Evolutionary conservation across 2,113 vertebrate species (phyloP), one percentile per base, ranked within the genome.

Genomic region (Xiphias gladius): DNA sequence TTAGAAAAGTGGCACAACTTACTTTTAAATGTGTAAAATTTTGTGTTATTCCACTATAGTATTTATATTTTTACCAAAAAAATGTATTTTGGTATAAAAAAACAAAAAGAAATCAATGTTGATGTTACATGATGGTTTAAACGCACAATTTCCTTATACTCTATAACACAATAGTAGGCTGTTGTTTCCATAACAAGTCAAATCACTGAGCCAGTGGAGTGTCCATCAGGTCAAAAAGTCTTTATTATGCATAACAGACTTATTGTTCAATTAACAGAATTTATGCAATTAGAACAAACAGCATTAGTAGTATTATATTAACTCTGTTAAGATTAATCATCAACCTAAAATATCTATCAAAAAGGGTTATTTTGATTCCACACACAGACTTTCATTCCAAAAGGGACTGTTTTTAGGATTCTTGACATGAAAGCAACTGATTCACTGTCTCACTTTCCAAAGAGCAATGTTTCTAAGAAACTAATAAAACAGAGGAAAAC

Each of bases 231-330:
- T 85, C 7, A 64, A 30, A 58, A 2, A 41, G 9, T 24, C 19
- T 85, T 82, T 85, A 79, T 83, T 89, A 50, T 48, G n/a, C n/a
- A n/a, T 14, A 2, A 52, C 20, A 79, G n/a, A 48, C 73, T 62
- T 58, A 24, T 12, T 73, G 54, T 73, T 30, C 8, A 76, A 66
- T 72, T 37, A 28, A 70, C 19, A 64, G 6, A 68, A 77, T 43
- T 22, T 5, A 30, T 79, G 17, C 9, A 14, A 71, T 85, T 52
- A 68, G 19, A 66, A 35, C 2, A 43, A 62, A 71, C n/a, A 37
- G 30, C 8, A 62, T 92, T 86, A 88, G 70, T 88, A 73, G 26
- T 57, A 71, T 79, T 28, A 64, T 28, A 72, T 82, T 64, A 54
- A 54, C 59, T 70, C 52, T 77, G 2, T 39, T 59, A 78, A 55